phyloP scores from a whole-genome alignment of 53 echinoderm and acorn worm species.

The Holothuria scabra region DNA sequence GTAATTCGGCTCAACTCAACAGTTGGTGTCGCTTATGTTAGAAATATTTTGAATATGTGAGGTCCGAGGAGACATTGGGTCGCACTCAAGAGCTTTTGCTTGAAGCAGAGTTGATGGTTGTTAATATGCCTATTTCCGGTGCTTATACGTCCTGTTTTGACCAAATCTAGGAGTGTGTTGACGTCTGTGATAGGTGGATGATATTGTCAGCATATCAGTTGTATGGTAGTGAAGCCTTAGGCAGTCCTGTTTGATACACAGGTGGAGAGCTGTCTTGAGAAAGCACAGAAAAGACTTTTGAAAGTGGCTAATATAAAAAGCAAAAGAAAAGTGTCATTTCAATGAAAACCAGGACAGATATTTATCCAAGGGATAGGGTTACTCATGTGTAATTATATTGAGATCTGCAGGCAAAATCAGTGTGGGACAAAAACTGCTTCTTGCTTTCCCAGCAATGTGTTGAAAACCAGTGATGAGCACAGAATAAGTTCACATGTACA shows the following conservation, averaged over 20 bases:
- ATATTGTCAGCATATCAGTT: background rate
- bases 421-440: too few relatives aligned
- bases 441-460: too few relatives aligned
- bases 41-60: slow-evolving; percentile 27
- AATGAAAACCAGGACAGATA: slow-evolving; percentile 21
- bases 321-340: slow-evolving; percentile 20
- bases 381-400: background rate
- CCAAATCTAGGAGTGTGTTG: background rate
- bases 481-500: too few relatives aligned
- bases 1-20: background rate
- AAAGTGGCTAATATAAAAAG: background rate
- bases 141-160: background rate
- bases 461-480: too few relatives aligned
- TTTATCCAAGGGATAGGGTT: slow-evolving; percentile 30
- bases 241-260: slow-evolving; percentile 13
- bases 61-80: background rate
- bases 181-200: background rate
- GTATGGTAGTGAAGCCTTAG: background rate
- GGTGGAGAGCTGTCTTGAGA: background rate
- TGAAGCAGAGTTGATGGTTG: slow-evolving; percentile 18
- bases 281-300: background rate
- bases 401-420: too few relatives aligned
- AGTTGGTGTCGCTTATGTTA: background rate
- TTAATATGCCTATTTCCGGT: slow-evolving; percentile 30
- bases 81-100: background rate